phyloP scores from a whole-genome alignment of 2,113 vertebrate species.

The Rhineura floridana region DNA sequence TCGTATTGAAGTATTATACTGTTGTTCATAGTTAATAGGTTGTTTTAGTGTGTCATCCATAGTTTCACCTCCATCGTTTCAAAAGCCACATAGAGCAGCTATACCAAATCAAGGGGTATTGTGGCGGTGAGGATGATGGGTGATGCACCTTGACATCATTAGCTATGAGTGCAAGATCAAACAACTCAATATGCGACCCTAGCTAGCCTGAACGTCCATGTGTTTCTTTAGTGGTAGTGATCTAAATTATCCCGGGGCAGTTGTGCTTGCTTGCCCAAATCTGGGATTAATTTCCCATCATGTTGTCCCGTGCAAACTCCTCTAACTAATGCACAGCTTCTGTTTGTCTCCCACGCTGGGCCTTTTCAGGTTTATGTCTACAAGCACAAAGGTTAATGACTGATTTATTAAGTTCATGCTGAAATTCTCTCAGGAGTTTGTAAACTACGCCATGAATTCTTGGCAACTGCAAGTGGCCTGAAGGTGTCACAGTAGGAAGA shows the following conservation, averaged over 20 bases:
- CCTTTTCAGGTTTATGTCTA: neutral
- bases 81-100: too few relatives aligned
- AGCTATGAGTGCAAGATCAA: neutral
- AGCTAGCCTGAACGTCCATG: neutral
- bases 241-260: neutral
- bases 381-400: neutral
- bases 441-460: neutral
- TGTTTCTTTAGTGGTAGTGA: neutral
- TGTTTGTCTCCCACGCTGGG: neutral
- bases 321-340: neutral
- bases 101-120: too few relatives aligned
- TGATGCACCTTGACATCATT: too few relatives aligned
- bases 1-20: too few relatives aligned
- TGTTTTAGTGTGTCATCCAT: too few relatives aligned
- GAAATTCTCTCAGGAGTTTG: neutral
- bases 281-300: neutral
- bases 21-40: too few relatives aligned
- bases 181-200: neutral
- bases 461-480: neutral
- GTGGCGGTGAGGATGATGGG: too few relatives aligned
- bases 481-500: neutral
- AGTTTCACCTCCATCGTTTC: too few relatives aligned
- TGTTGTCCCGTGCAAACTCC: neutral
- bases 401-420: neutral
- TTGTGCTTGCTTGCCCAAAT: neutral